These are phyloP conservation scores for Cyrtodaria siliqua DNA, from an alignment of 2,888 invertebrate genomes.

Conservation along the genomic window DNA sequence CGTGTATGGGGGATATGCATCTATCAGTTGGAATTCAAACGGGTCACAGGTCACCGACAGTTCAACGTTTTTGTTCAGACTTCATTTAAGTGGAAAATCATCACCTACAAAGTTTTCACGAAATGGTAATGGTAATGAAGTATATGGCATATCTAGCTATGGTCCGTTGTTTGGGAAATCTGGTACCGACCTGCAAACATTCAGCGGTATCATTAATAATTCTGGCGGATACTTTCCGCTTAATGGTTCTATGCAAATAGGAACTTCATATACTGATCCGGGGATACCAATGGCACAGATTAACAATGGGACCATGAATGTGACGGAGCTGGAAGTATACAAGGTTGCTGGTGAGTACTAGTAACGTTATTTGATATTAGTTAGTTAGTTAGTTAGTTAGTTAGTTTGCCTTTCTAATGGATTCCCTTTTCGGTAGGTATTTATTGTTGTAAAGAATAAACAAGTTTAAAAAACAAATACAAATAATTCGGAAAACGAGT, in stretches of 20 bases:
- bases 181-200: neutral
- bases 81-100: neutral
- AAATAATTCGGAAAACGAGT: too few species aligned
- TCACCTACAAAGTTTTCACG: neutral
- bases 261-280: neutral
- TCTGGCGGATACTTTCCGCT: neutral
- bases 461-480: too few species aligned
- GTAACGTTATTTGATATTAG: too few species aligned
- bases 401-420: too few species aligned
- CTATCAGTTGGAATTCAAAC: neutral
- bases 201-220: neutral
- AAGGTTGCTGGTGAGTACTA: neutral
- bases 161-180: neutral
- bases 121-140: neutral
- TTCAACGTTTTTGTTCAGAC: neutral
- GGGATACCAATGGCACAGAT: neutral
- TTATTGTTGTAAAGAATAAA: too few species aligned
- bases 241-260: neutral
- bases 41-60: neutral
- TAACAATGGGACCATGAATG: too few species aligned
- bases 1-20: neutral
- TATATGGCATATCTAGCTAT: neutral
- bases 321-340: neutral
- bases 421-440: too few species aligned
- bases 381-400: too few species aligned